Conservation (phyloP, 2,888 invertebrate species). For the Prionchulus punctatus region DNA sequence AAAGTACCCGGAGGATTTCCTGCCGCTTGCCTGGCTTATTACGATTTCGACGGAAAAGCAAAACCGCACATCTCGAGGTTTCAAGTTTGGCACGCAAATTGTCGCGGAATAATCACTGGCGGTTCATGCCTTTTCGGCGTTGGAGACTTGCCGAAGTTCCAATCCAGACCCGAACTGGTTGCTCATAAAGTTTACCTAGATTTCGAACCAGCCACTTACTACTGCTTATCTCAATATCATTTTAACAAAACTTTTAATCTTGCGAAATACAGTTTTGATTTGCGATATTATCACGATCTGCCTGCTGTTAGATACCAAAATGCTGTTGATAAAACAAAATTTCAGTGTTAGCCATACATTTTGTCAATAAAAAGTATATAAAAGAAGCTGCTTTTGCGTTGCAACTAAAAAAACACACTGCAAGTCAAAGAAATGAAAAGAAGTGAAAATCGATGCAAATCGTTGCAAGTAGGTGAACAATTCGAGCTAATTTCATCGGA, state of each 20-base stretch:
- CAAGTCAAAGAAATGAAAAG: no score
- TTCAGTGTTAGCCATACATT: background rate
- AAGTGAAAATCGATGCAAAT: no score
- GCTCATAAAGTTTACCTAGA: background rate
- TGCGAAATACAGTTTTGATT: background rate
- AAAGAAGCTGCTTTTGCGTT: no score
- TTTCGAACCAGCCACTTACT: constrained; percentile 1
- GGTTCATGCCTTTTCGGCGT: constrained; percentile 30
- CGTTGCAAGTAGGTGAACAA: no score
- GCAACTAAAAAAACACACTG: no score
- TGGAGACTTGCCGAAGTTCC: constrained; percentile 18
- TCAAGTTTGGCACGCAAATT: constrained; percentile 5
- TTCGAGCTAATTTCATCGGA: no score
- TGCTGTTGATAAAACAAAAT: background rate
- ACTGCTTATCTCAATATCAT: background rate
- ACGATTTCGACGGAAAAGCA: background rate
- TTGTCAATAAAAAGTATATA: no score
- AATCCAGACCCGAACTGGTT: background rate
- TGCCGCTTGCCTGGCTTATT: background rate
- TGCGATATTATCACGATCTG: background rate
- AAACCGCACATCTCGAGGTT: background rate
- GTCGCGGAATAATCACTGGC: background rate
- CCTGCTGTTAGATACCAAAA: background rate
- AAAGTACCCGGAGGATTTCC: background rate
- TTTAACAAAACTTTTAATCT: background rate